A percentile compares a stretch with the other conserved stretches of the same genome.
These are phyloP conservation scores for Porites lobata DNA, from an alignment of 92 coral and sea anemone genomes.

Conservation along the genomic window DNA sequence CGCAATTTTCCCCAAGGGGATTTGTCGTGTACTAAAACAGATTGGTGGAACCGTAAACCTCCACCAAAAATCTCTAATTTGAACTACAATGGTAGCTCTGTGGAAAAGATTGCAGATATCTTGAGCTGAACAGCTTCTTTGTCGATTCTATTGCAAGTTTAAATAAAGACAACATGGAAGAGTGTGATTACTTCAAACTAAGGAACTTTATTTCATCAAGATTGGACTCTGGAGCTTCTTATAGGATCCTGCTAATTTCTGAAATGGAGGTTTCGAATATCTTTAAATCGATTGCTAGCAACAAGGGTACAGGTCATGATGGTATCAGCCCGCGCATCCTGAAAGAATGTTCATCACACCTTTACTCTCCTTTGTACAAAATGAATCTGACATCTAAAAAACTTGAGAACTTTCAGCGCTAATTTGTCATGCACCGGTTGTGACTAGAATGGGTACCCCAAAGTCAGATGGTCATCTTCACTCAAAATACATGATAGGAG, in stretches of 20 bases:
- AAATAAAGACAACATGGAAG: constrained; percentile 3
- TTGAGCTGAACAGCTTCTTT: not conserved
- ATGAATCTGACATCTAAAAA: not conserved
- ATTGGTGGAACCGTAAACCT: too few species aligned
- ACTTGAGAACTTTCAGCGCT: too few species aligned
- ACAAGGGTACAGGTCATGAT: constrained; percentile 61
- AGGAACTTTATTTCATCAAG: constrained; percentile 36
- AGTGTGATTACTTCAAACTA: constrained; percentile 22
- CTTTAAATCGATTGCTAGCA: constrained; percentile 34
- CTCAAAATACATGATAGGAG: too few species aligned
- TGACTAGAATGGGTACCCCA: too few species aligned
- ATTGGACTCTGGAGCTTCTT: not conserved
- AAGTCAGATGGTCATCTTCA: too few species aligned
- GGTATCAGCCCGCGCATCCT: constrained; percentile 52
- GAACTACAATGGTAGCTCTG: too few species aligned
- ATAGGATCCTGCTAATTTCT: constrained; percentile 37
- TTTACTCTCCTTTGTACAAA: constrained; percentile 35
- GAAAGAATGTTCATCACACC: constrained; percentile 43
- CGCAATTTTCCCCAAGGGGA: too few species aligned
- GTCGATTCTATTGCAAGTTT: constrained; percentile 14
- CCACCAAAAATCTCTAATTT: too few species aligned
- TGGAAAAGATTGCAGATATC: too few species aligned
- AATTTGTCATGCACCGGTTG: too few species aligned
- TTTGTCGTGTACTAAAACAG: too few species aligned
- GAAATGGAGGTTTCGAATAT: constrained; percentile 33